These are phyloP conservation scores for Stigmatopora nigra DNA, from an alignment of 2,113 vertebrate species.

Conservation along the genomic window DNA sequence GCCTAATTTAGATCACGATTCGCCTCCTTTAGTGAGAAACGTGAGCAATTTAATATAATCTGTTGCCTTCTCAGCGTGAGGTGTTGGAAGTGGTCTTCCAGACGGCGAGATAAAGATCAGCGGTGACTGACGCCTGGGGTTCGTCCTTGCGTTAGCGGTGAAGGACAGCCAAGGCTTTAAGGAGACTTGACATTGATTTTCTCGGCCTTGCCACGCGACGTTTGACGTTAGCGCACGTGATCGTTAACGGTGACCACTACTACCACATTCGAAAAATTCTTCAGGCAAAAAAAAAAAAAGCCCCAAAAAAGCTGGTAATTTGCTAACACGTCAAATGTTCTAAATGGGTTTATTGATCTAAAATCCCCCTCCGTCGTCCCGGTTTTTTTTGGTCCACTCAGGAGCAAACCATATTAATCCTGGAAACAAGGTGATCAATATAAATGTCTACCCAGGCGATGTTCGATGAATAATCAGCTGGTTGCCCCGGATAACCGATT, in stretches of 20 bases:
- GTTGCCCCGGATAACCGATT: conserved; percentile 15
- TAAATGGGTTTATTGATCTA: conserved; percentile 48
- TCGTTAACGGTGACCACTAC: conserved; percentile 24
- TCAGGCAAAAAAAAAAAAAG: neutral
- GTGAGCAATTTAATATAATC: neutral
- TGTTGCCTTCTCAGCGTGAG: conserved; percentile 13
- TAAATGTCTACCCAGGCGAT: conserved; percentile 16
- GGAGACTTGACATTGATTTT: conserved; percentile 48
- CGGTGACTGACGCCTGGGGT: conserved; percentile 33
- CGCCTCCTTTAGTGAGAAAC: neutral
- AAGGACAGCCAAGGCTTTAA: conserved; percentile 52
- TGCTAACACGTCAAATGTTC: conserved; percentile 33
- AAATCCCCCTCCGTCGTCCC: neutral
- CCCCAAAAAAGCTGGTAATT: conserved; percentile 33
- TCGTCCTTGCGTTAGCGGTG: conserved; percentile 53
- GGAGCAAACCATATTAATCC: conserved; percentile 39
- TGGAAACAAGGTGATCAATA: conserved; percentile 39
- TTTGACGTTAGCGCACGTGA: conserved; percentile 27
- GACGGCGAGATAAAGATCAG: conserved; percentile 49
- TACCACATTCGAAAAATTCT: conserved; percentile 5
- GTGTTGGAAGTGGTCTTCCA: conserved; percentile 14
- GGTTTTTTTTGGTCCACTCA: conserved; percentile 14
- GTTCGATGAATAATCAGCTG: conserved; percentile 36
- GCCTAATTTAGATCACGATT: neutral
- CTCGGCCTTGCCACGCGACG: conserved; percentile 33